Evolutionary conservation across 92 coral and sea anemone species (phyloP), one percentile per base, ranked within the genome.

Genomic region (Heliopora coerulea): DNA sequence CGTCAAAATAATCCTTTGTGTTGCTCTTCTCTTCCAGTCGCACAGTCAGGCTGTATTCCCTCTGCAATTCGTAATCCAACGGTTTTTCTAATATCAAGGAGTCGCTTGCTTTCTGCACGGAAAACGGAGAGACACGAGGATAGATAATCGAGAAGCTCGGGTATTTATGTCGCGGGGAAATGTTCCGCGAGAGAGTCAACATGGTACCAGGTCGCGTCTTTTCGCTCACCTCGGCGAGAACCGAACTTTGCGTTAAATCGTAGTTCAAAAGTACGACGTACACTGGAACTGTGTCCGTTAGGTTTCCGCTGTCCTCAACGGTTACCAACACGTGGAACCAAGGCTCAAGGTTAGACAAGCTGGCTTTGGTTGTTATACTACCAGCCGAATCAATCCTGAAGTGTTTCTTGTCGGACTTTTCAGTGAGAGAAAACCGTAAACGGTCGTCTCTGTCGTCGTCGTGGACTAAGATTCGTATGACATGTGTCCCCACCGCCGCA

Each of bases 191-290:
- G 31, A 85, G 79, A 2, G 88, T 77, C 31, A 59, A 69, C 8
- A 74, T 0, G 12, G 1, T 65, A 33, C 82, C 86, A n/a, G 65
- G 59, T 50, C 78, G 49, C 8, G 81, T 78, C 31, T 77, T 82
- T 62, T 92, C 97, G 30, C 56, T 56, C 1, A 89, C 87, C 76
- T 60, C 59, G 25, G 61, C 84, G n/a, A 37, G 76, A 41, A 80
- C 74, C 28, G 88, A 82, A 25, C 62, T 82, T 29, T 80, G 89
- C 61, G 20, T 26, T 54, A 8, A 79, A 30, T 85, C 86, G 59
- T 89, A 89, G n/a, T 85, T 87, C 60, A 93, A 50, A 23, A 93
- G 82, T 28, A 89, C 95, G 19, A 93, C 88, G 30, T 87, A 69
- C 15, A 86, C 93, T 7, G 72, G 54, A 0, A 88, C 83, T 19